Evolutionary conservation across 2,113 vertebrate species (phyloP).

Genomic region (Chamaea fasciata): DNA sequence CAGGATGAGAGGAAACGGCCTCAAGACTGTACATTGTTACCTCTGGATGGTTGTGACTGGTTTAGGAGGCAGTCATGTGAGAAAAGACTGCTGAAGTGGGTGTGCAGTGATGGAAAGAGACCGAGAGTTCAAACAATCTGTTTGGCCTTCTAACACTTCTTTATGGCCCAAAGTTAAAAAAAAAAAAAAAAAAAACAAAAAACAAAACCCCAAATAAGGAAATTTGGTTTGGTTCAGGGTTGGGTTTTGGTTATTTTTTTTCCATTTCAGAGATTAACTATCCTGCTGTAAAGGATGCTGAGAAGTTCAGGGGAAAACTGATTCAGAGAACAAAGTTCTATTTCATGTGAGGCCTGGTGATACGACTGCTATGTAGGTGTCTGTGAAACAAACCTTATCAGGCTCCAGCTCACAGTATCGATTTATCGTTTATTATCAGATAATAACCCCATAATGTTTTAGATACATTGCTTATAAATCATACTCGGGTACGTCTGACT

Average conservation of each 20-base stretch:
- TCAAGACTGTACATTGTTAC: background rate
- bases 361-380: background rate
- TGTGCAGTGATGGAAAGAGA: background rate
- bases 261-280: background rate
- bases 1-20: rapidly evolving
- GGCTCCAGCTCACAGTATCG: background rate
- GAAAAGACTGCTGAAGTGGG: background rate
- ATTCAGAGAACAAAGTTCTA: background rate
- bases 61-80: background rate
- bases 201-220: background rate
- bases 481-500: slow-evolving; percentile 11
- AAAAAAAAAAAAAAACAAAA: too few relatives aligned
- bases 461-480: background rate
- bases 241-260: background rate
- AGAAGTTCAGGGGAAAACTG: background rate
- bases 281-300: background rate
- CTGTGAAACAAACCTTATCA: background rate
- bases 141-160: background rate
- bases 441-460: background rate
- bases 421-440: background rate
- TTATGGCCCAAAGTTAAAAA: background rate
- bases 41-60: background rate
- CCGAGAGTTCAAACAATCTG: background rate
- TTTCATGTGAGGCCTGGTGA: background rate
- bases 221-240: background rate